Base-by-base conservation (phyloP, 2,113 vertebrate genomes). In the Pedionomus torquatus region DNA sequence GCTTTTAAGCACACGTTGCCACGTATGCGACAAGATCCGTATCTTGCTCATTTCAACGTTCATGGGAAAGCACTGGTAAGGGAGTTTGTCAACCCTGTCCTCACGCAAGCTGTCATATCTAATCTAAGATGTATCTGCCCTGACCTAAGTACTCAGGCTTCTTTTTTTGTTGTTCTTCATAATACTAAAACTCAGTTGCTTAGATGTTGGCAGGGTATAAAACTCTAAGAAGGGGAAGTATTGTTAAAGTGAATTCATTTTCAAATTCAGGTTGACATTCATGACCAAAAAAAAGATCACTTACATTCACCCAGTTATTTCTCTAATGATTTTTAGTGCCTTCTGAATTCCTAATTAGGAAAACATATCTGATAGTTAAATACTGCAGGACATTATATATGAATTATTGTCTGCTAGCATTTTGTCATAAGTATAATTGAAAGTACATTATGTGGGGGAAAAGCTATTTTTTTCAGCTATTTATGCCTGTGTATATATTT, bases 321-420 rank as follows among this genome's bases (percentile, higher is more conserved):
- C 37, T 72, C 16, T 92, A 88, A 87, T 58, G 64, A 78, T 52
- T 92, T 82, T 84, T 89, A 89, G 44, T 85, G 26, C 17, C 41
- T 96, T 72, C 71, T 70, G 78, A 76, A 94, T 89, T 90, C 74
- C 57, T 93, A 94, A 94, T 93, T 93, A 81, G 61, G 51, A 90
- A 90, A 82, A 71, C 14, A 39, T 78, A 37, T 33, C 76, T 69
- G 64, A 91, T 35, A 72, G 64, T 81, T 89, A 93, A 95, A 92
- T 79, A 92, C 23, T 61, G 25, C 58, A 83, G 83, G 39, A 88
- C 20, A 16, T 85, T 92, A 63, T 51, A 35, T 43, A 61, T 84
- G 78, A 91, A 68, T 87, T 86, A 89, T 68, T 55, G 25, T 23
- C 61, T 77, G 37, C 75, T n/a, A 75, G 24, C 77, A 66, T 90